A percentile compares a stretch with the other conserved stretches of the same genome.
phyloP scores from a whole-genome alignment of 2,888 invertebrate genomes.

The Heliconius charithonia region DNA sequence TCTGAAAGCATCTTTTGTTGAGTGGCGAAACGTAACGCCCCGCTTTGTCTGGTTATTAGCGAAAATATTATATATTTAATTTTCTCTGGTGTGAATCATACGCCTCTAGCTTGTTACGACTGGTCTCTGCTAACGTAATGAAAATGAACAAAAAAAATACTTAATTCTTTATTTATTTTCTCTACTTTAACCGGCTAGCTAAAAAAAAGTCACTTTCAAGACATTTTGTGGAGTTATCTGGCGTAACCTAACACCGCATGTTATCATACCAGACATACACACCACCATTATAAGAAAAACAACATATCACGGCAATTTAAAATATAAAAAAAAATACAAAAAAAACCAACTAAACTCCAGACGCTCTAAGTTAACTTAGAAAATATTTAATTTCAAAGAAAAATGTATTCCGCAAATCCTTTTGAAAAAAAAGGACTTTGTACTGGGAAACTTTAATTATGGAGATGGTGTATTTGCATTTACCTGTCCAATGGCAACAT shows the following conservation, averaged over 20 bases:
- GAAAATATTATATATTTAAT: too few species aligned
- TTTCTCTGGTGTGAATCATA: too few species aligned
- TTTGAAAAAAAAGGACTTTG: constrained; percentile 50
- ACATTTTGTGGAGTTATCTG: neutral
- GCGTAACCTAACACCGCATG: neutral
- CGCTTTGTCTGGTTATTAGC: too few species aligned
- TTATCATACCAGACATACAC: neutral
- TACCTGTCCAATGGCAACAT: constrained; percentile 30
- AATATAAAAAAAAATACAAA: neutral
- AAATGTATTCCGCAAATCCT: constrained; percentile 47
- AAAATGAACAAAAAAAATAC: too few species aligned
- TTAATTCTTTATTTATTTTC: neutral
- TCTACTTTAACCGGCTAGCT: neutral
- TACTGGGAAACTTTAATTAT: constrained; percentile 51
- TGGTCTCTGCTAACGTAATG: too few species aligned
- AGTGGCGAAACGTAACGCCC: too few species aligned
- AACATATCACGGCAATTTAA: too few species aligned
- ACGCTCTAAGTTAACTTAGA: constrained; percentile 33
- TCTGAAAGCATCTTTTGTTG: too few species aligned
- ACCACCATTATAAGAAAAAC: neutral
- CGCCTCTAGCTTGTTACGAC: too few species aligned
- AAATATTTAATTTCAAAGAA: constrained; percentile 47
- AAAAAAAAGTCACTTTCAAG: neutral
- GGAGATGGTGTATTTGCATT: constrained; percentile 47
- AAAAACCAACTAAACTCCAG: constrained; percentile 15